Base-by-base conservation (phyloP, 1,140 invertebrate genomes). In the Euglossa dilemma region DNA sequence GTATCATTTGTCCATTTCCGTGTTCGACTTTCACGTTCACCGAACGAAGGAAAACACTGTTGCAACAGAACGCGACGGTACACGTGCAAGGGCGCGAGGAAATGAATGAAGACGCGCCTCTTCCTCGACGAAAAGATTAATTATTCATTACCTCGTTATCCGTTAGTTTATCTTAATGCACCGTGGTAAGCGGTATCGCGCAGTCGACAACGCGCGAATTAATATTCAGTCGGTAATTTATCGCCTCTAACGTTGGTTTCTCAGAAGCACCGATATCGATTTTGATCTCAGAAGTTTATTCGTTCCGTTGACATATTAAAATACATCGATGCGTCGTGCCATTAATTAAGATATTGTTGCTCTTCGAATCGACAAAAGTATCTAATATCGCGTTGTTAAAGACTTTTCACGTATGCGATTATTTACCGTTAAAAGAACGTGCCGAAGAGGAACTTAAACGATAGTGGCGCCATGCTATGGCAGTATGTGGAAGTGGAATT, bases 21-120 rank as follows among this genome's bases (percentile, higher is more conserved):
- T 12, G 57, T 23, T 64, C 9, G 25, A 66, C 57, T 59, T 69
- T 69, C 66, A 69, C 66, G 57, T 59, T n/a, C n/a, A 25, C 25
- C 9, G 23, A 57, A 57, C 72, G 25, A 73, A 54, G 67, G 78
- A 80, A 63, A 80, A 63, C 69, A 11, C 6, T 0, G 50, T 77
- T 25, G 47, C 61, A 20, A 23, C 64, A 66, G 0, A 23, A 23
- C 4, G 5, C 12, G 43, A 64, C 20, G n/a, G 45, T 6, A 54
- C 66, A 23, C 66, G 66, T 54, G 18, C 66, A 72, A 72, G 52
- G 70, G 70, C 47, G 71, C 70, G 47, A 45, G 36, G 20, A 45
- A 61, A 47, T 63, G 50, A 54, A 67, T 20, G 75, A 67, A 67
- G 28, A 0, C 20, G 14, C 23, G 28, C 66, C 28, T 66, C 36